These are phyloP conservation scores for Epinotia brunnichana DNA, from an alignment of 2,888 invertebrate genomes.

Conservation along the genomic window DNA sequence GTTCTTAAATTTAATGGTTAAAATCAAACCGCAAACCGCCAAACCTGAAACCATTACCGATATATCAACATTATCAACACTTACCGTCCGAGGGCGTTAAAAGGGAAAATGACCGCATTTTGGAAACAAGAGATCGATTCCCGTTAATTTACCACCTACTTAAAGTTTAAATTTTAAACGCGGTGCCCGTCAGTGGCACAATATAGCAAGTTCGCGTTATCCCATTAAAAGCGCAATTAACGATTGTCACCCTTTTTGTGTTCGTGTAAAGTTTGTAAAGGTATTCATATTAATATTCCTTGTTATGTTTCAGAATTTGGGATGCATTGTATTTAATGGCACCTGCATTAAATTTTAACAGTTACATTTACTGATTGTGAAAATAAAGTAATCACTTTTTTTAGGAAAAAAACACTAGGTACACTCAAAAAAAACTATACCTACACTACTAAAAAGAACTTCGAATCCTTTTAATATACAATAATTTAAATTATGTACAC, in stretches of 20 bases:
- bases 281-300: conserved; percentile 19
- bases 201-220: conserved; percentile 48
- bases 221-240: conserved; percentile 52
- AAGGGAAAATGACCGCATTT: conserved; percentile 50
- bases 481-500: too few species aligned
- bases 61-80: conserved; percentile 62
- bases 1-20: too few species aligned
- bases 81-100: conserved; percentile 65
- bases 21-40: conserved; percentile 8
- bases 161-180: conserved; percentile 69
- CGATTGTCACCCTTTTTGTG: conserved; percentile 53
- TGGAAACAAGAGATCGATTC: conserved; percentile 65
- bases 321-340: background rate
- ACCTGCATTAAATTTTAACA: background rate
- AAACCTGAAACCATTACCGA: conserved; percentile 53
- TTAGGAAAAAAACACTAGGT: too few species aligned
- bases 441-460: too few species aligned
- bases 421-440: too few species aligned
- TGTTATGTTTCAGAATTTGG: conserved; percentile 8
- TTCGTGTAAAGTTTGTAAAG: background rate
- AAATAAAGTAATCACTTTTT: background rate
- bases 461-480: too few species aligned
- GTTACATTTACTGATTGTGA: background rate
- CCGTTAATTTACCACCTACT: conserved; percentile 67
- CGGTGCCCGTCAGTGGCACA: conserved; percentile 62